Base-by-base conservation (phyloP, 92 coral and sea anemone species). In the Porites rus region DNA sequence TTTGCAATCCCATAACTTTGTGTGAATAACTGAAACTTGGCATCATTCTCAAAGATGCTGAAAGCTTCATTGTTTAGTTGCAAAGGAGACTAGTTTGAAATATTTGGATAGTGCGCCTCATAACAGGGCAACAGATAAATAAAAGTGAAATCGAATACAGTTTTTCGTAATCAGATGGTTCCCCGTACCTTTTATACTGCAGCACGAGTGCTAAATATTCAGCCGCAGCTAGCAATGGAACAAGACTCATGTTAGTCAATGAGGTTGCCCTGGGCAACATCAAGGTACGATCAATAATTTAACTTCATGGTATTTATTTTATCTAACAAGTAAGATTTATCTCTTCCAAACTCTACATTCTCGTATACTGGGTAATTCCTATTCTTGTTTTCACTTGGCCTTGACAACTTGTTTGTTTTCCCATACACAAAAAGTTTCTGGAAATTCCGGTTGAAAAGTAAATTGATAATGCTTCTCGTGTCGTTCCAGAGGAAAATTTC, bases 171-270 rank as follows among this genome's bases (percentile, higher is more conserved):
- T 56, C 11, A 8, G 61, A 10, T 10, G 61, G 61, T 10, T 56
- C 16, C 61, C 61, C 60, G 4, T 10, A 2, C 8, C 13, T 56
- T 56, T 56, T 56, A 14, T 87, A 10, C 77, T 54, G 54, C 82
- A 94, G 98, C 77, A 94, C 99, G 2, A 97, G 99, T 79, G 97
- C 95, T 38, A 95, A 88, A 61, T 97, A 95, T 78, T 95, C 99
- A 17, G 74, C 94, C 2, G 94, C 97, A 62, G 99, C 98, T 12
- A 69, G 79, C 71, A 84, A 78, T 73, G 99, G 99, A 12, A 81
- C 98, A 1, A 88, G 99, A 70, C 91, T 97, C 9, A 93, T 95
- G 97, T 78, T 95, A 31, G 73, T 95, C 12, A 93, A 91, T 24
- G 98, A 97, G 65, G 98, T 97, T 17, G 99, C 99, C 5, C 87